These are phyloP conservation scores for Amphipyra tragopoginis DNA, from an alignment of 2,888 invertebrate genomes.

Conservation along the genomic window DNA sequence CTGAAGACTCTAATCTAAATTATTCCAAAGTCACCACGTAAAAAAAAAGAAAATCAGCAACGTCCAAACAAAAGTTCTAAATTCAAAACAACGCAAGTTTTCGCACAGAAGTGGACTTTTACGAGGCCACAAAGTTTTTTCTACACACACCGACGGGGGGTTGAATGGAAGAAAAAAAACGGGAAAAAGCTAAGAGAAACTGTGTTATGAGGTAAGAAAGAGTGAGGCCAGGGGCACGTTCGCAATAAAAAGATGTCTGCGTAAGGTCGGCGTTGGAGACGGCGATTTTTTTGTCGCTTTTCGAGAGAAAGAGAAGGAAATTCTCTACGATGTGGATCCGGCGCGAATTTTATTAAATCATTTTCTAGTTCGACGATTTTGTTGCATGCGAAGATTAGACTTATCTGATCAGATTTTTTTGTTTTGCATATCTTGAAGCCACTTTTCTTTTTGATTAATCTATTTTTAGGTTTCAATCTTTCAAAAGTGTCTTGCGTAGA, in stretches of 20 bases:
- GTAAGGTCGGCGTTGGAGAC: conserved; percentile 80
- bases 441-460: neutral
- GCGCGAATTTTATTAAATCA: conserved; percentile 53
- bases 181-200: conserved; percentile 77
- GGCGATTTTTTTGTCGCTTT: conserved; percentile 78
- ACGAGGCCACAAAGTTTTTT: conserved; percentile 71
- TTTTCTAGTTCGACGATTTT: conserved; percentile 40
- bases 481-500: neutral
- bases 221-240: conserved; percentile 84
- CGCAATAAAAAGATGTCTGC: conserved; percentile 86
- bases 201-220: conserved; percentile 89
- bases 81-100: conserved; percentile 67
- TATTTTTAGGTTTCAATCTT: too few relatives aligned
- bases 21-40: conserved; percentile 31
- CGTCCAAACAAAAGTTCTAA: conserved; percentile 59
- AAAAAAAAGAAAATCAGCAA: conserved; percentile 43
- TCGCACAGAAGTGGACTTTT: conserved; percentile 58
- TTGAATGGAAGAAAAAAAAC: conserved; percentile 66
- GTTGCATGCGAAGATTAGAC: conserved; percentile 31
- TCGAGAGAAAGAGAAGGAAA: conserved; percentile 71
- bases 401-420: conserved; percentile 6
- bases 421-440: neutral
- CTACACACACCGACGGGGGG: conserved; percentile 72
- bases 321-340: conserved; percentile 61
- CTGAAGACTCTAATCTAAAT: conserved; percentile 27